Conservation (phyloP, 2,888 invertebrate species). For the Tipula unca region DNA sequence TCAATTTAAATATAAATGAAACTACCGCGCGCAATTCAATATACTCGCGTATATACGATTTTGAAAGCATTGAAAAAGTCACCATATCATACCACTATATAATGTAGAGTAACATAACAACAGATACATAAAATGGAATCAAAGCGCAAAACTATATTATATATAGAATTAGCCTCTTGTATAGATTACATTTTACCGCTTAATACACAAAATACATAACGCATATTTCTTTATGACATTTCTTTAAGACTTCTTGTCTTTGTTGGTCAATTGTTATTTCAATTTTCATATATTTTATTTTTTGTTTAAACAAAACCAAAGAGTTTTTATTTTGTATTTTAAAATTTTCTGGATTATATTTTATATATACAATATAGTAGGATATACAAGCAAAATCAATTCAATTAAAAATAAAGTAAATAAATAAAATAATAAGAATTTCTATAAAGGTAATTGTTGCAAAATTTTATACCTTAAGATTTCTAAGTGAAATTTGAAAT, state of each 20-base stretch:
- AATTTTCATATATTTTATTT: neutral
- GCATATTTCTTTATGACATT: slow-evolving; percentile 14
- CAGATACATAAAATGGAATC: neutral
- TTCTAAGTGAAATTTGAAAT: neutral
- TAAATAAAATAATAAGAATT: neutral
- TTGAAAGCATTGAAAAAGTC: neutral
- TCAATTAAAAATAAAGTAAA: neutral
- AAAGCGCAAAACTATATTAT: neutral
- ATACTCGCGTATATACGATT: neutral
- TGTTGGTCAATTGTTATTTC: slow-evolving; percentile 8
- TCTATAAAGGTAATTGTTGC: slow-evolving; percentile 8
- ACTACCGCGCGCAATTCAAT: neutral
- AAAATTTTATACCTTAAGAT: neutral
- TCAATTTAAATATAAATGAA: neutral
- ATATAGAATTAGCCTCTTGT: neutral
- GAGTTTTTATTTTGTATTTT: neutral
- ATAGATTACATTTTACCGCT: neutral
- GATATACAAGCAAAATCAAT: neutral
- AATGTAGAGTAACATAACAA: neutral
- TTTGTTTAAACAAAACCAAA: neutral
- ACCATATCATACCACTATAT: neutral
- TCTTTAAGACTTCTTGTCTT: slow-evolving; percentile 14
- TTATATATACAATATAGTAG: neutral
- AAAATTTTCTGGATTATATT: neutral
- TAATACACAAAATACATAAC: neutral